Evolutionary conservation across 2,113 vertebrate genomes (phyloP).

Genomic region (Ammodramus savannarum): DNA sequence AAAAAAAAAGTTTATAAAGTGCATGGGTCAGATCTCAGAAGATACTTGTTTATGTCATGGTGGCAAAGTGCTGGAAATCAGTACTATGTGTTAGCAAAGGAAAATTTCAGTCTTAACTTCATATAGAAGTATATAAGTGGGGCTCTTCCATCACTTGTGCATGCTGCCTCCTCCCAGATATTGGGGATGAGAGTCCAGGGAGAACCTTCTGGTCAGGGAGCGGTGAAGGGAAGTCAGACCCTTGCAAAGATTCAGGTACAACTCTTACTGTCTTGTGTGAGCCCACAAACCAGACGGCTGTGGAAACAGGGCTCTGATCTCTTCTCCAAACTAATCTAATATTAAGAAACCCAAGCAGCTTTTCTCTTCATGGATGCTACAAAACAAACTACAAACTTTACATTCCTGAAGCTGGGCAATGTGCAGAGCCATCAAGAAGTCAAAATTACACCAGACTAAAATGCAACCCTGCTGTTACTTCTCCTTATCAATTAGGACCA

Average conservation of each 20-base stretch:
- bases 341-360: not conserved
- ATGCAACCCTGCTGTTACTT: not conserved
- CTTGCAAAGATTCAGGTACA: not conserved
- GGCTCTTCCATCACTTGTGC: not conserved
- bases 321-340: not conserved
- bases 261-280: not conserved
- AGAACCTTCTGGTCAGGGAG: not conserved
- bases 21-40: not conserved
- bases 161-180: not conserved
- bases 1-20: not conserved
- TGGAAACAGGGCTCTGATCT: not conserved
- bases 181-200: not conserved
- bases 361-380: not conserved
- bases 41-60: not conserved
- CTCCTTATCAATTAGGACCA: not conserved
- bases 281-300: not conserved
- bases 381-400: not conserved
- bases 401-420: not conserved
- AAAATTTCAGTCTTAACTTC: not conserved
- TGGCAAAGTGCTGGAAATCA: not conserved
- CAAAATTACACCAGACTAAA: not conserved
- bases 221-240: not conserved
- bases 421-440: not conserved
- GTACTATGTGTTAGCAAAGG: not conserved
- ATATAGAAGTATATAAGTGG: not conserved